Percentiles rank a stretch among this genome's conserved stretches.
phyloP scores from a whole-genome alignment of 2,113 vertebrate species.

The Rhabdomys dilectus region DNA sequence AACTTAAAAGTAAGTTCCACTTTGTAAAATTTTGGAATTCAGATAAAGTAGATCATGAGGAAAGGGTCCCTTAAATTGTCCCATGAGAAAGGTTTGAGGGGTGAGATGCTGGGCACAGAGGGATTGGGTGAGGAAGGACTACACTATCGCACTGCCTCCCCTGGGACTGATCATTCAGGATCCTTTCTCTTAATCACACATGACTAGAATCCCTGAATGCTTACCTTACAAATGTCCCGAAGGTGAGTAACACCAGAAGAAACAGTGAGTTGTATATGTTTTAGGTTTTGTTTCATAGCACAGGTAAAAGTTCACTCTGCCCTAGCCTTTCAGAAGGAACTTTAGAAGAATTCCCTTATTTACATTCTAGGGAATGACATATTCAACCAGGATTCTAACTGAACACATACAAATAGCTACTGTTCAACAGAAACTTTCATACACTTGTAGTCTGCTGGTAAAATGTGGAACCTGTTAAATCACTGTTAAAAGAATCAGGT shows the following conservation, averaged over 20 bases:
- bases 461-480: slow-evolving; percentile 35
- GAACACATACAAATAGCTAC: slow-evolving; percentile 39
- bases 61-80: background rate
- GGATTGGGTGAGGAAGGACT: background rate
- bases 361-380: slow-evolving; percentile 55
- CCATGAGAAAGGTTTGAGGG: background rate
- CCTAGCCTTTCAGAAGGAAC: slow-evolving; percentile 64
- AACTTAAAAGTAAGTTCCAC: background rate
- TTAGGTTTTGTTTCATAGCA: slow-evolving; percentile 68
- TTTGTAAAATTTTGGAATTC: slow-evolving; percentile 22
- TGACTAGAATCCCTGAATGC: slow-evolving; percentile 67
- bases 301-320: slow-evolving; percentile 50
- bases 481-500: background rate
- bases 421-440: background rate
- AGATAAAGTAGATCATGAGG: slow-evolving; percentile 1
- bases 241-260: slow-evolving; percentile 71
- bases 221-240: slow-evolving; percentile 67
- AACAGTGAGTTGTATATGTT: slow-evolving; percentile 60
- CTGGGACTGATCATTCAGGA: slow-evolving; percentile 13
- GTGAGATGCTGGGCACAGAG: background rate
- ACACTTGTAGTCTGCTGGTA: slow-evolving; percentile 14
- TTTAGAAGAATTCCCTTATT: slow-evolving; percentile 61
- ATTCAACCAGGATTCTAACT: slow-evolving; percentile 58
- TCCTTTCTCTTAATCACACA: slow-evolving; percentile 59
- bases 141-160: background rate